phyloP scores from a whole-genome alignment of 2,113 vertebrate genomes.

The Phylloscopus whistleri region DNA sequence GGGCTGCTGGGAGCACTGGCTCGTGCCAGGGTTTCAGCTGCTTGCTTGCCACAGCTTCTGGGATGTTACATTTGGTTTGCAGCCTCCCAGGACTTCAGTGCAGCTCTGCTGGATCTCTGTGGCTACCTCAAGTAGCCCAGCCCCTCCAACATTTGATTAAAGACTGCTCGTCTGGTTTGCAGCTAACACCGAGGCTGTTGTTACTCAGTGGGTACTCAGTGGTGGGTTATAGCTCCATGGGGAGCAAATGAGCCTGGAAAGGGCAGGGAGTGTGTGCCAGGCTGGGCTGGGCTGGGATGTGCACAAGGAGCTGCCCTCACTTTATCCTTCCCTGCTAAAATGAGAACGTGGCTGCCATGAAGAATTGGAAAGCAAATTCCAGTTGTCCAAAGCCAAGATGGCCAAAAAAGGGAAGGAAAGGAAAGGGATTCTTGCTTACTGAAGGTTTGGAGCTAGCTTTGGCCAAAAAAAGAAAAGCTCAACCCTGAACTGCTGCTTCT shows the following conservation, averaged over 20 bases:
- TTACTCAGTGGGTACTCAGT: background rate
- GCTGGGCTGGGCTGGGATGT: background rate
- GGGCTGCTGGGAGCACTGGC: background rate
- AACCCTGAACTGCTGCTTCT: background rate
- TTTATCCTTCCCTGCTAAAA: background rate
- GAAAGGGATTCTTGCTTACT: background rate
- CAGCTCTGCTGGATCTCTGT: rapidly evolving
- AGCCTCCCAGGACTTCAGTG: rapidly evolving
- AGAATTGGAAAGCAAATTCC: background rate
- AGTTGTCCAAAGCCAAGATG: background rate
- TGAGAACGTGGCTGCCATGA: rapidly evolving
- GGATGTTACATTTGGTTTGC: background rate
- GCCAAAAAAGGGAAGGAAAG: background rate
- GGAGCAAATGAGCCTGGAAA: background rate
- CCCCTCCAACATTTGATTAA: background rate
- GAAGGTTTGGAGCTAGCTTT: background rate
- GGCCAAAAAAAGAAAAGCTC: background rate
- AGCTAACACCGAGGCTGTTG: background rate
- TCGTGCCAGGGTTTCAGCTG: background rate
- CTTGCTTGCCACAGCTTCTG: background rate
- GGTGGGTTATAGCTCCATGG: background rate
- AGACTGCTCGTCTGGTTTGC: background rate
- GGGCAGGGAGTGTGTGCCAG: background rate
- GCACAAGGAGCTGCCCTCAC: background rate
- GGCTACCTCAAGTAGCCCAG: background rate